Evolutionary conservation across 2,888 invertebrate species (phyloP), one percentile per base, ranked within the genome.

Genomic region (Mythimna impura): DNA sequence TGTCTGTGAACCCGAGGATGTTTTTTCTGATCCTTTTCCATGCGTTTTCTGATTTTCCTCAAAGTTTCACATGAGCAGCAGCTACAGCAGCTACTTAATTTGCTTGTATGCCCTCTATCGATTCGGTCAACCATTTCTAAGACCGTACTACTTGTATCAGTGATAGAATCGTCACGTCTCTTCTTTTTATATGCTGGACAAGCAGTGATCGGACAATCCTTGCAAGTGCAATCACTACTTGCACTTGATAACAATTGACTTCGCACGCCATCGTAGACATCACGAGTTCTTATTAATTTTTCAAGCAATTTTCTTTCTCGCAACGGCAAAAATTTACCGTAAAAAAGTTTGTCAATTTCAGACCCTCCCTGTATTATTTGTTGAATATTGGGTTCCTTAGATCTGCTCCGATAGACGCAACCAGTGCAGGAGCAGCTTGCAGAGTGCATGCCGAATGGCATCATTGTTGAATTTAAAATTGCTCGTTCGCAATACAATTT

Each of bases 261-360:
- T 64, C 90, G 87, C n/a, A 91, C 85, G 47, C 91, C 89, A 79
- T 93, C 89, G 63, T 93, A 93, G 10, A 87, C 83, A 47, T 89
- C 90, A 76, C 91, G 90, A 40, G 92, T 91, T 81, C 87, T 87
- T 10, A 91, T 87, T 66, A 93, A 83, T 82, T 89, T 92, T 54
- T 89, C 86, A 14, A 93, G 72, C 63, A 93, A 85, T 63, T 91
- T 91, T 61, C 85, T 89, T 81, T 94, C 91, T 75, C 91, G 85
- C 14, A 88, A 77, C 20, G 91, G 90, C 72, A 92, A 83, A 79
- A 89, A 90, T 76, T 91, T 89, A 55, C 90, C 89, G 66, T 85
- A 87, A 55, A 87, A 90, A 40, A 92, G 87, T 57, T 85, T 86
- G 65, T 91, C 90, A 50, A 90, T 88, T 77, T 78, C 85, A 12